These are phyloP conservation scores for Danio tinwini DNA, from an alignment of 2,797 vertebrate genomes.

Conservation along the genomic window DNA sequence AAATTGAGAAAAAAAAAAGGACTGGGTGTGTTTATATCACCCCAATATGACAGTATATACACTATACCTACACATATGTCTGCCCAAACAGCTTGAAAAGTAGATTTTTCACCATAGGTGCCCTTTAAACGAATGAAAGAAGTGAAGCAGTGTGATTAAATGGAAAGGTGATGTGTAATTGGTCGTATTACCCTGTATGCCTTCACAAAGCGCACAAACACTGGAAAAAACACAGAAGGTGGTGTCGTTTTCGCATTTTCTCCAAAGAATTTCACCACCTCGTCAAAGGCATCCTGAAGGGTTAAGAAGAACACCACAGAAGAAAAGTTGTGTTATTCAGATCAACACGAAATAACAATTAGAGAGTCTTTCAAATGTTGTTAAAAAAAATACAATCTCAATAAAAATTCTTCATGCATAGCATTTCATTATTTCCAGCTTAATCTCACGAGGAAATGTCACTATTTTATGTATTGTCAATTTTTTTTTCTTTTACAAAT, in stretches of 20 bases:
- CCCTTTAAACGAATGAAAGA: too few species aligned
- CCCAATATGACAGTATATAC: too few species aligned
- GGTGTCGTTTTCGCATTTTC: conserved; percentile 96
- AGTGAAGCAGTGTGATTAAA: not conserved
- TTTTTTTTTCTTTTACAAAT: too few species aligned
- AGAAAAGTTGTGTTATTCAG: not conserved
- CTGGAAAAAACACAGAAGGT: conserved; percentile 95
- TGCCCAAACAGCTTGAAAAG: too few species aligned
- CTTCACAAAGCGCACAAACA: conserved; percentile 96
- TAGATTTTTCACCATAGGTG: too few species aligned
- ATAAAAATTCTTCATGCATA: not conserved
- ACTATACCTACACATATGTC: too few species aligned
- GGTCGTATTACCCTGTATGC: conserved; percentile 90
- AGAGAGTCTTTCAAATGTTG: not conserved
- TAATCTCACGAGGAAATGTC: too few species aligned
- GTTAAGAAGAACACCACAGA: not conserved
- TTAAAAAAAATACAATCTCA: not conserved
- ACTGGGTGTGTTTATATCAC: too few species aligned
- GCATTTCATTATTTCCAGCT: not conserved
- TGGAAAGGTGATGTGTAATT: not conserved
- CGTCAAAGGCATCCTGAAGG: conserved; percentile 92
- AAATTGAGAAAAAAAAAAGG: too few species aligned
- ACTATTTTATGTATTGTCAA: too few species aligned
- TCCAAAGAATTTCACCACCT: conserved; percentile 95
- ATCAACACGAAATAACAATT: not conserved